These are phyloP conservation scores for Dicrurus megarhynchus DNA, from an alignment of 2,113 vertebrate species.

Conservation along the genomic window DNA sequence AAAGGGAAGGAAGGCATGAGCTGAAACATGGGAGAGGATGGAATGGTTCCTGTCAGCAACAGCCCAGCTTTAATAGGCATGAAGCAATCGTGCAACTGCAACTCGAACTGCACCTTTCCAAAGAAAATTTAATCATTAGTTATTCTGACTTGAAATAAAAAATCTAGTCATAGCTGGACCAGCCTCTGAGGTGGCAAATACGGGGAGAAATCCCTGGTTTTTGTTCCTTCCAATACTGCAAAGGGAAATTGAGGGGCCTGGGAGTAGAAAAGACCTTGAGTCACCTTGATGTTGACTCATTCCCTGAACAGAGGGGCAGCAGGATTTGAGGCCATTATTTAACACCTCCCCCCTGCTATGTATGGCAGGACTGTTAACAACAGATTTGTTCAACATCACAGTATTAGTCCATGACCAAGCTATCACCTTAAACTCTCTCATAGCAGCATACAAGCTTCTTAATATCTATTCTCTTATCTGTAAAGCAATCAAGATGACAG, in stretches of 20 bases:
- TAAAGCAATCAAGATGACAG: background rate
- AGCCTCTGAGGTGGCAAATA: background rate
- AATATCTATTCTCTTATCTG: background rate
- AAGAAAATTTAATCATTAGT: background rate
- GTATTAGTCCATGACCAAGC: background rate
- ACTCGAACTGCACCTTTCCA: background rate
- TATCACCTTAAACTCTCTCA: background rate
- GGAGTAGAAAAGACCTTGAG: background rate
- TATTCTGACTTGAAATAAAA: background rate
- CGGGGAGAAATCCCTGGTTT: background rate
- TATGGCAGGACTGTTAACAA: background rate
- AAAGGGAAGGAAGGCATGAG: background rate
- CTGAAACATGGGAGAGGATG: background rate
- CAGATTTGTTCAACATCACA: background rate
- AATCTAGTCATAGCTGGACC: background rate
- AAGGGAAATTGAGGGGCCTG: background rate
- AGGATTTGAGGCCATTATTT: background rate
- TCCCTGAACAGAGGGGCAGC: background rate
- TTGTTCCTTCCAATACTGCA: background rate
- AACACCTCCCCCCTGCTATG: background rate
- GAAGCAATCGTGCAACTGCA: background rate
- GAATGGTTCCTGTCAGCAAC: background rate
- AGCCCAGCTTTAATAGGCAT: background rate
- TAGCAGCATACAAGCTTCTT: background rate
- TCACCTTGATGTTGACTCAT: background rate